These are phyloP conservation scores for Sminthopsis crassicaudata DNA, from an alignment of 2,113 vertebrate species.

Conservation along the genomic window DNA sequence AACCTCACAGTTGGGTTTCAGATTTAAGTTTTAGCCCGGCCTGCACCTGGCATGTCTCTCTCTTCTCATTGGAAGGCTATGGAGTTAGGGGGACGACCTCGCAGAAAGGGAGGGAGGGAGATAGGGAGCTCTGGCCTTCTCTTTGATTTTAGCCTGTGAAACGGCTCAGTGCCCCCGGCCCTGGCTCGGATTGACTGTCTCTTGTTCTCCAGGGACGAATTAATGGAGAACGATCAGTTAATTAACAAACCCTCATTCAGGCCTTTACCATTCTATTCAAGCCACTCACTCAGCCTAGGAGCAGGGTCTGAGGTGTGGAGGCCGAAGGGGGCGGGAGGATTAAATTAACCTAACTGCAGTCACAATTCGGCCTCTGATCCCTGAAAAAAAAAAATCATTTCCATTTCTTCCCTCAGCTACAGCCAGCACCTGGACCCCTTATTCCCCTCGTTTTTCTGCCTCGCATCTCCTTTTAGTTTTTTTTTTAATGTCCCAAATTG, in stretches of 20 bases:
- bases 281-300: conserved; percentile 17
- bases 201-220: conserved; percentile 91
- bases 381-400: conserved; percentile 16
- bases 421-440: conserved; percentile 15
- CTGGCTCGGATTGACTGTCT: conserved; percentile 87
- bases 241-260: conserved; percentile 89
- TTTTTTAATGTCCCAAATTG: neutral
- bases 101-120: conserved; percentile 48
- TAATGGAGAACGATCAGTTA: conserved; percentile 93
- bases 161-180: conserved; percentile 85
- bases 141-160: conserved; percentile 80
- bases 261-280: conserved; percentile 81
- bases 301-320: conserved; percentile 20
- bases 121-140: conserved; percentile 35
- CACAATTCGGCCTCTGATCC: conserved; percentile 17
- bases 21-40: neutral
- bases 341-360: conserved; percentile 26
- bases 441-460: neutral
- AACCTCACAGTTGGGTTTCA: neutral
- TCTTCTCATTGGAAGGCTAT: conserved; percentile 56
- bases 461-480: neutral
- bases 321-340: neutral
- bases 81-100: neutral
- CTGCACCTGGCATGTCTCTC: conserved; percentile 31
- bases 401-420: neutral